A percentile compares a stretch with the other conserved stretches of the same genome.
Evolutionary conservation across 2,113 vertebrate genomes (phyloP).

Genomic region (Corythoichthys intestinalis): DNA sequence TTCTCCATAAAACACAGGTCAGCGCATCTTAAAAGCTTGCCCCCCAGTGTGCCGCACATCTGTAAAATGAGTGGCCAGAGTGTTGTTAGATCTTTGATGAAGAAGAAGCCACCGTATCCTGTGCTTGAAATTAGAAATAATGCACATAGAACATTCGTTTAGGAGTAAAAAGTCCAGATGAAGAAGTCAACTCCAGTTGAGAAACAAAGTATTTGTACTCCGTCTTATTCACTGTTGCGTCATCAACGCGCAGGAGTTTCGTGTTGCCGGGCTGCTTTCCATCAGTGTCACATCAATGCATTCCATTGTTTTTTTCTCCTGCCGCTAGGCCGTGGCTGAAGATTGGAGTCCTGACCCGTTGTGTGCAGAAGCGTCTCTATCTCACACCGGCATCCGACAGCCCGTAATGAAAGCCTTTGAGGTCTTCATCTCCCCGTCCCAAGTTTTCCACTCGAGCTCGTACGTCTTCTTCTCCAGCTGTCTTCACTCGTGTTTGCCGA

Average conservation of each 20-base stretch:
- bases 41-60: constrained; percentile 13
- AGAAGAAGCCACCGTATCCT: constrained; percentile 28
- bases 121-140: not conserved
- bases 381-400: constrained; percentile 57
- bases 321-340: constrained; percentile 28
- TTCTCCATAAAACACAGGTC: constrained; percentile 63
- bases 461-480: constrained; percentile 13
- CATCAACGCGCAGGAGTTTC: not conserved
- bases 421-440: constrained; percentile 42
- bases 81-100: constrained; percentile 48
- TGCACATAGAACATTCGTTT: too few species aligned
- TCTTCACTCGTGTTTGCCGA: constrained; percentile 15
- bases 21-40: constrained; percentile 12
- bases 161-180: not conserved
- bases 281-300: constrained; percentile 29
- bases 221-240: too few species aligned
- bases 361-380: constrained; percentile 45
- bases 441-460: not conserved
- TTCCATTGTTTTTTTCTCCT: constrained; percentile 51
- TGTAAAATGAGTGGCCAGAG: constrained; percentile 40
- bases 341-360: constrained; percentile 69
- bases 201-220: too few species aligned
- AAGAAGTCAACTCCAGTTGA: not conserved
- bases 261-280: constrained; percentile 11
- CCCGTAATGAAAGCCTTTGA: constrained; percentile 60